These are phyloP conservation scores for Oncorhynchus keta DNA, from an alignment of 2,113 vertebrate genomes.

Conservation along the genomic window DNA sequence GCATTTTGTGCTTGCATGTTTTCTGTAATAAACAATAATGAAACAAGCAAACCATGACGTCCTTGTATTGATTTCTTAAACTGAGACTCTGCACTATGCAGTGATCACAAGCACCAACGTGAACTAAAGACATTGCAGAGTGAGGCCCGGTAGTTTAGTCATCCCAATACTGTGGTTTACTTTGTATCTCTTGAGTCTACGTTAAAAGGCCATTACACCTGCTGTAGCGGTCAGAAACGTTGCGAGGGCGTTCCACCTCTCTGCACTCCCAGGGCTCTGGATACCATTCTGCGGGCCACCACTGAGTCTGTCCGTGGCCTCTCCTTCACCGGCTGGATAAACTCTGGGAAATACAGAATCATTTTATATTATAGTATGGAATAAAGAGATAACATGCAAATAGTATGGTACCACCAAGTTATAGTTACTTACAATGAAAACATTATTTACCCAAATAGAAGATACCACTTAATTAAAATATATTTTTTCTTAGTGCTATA, in stretches of 20 bases:
- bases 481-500: too few species aligned
- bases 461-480: too few species aligned
- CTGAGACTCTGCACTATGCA: too few species aligned
- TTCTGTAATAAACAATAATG: conserved; percentile 58
- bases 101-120: too few species aligned
- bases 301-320: conserved; percentile 82
- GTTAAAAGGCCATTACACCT: neutral
- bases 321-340: conserved; percentile 82
- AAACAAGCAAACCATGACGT: conserved; percentile 19
- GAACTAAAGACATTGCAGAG: too few species aligned
- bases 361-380: neutral
- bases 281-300: conserved; percentile 86
- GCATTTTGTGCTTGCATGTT: conserved; percentile 28
- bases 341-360: conserved; percentile 68
- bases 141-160: too few species aligned
- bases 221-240: conserved; percentile 19
- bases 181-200: neutral
- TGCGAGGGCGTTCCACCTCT: conserved; percentile 32
- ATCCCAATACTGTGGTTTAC: too few species aligned
- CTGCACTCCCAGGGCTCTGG: conserved; percentile 82
- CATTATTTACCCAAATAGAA: too few species aligned
- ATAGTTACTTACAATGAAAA: too few species aligned
- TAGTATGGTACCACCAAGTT: too few species aligned
- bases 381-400: too few species aligned
- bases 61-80: neutral